phyloP scores from a whole-genome alignment of 2,888 invertebrate genomes.

The Autographa gamma region DNA sequence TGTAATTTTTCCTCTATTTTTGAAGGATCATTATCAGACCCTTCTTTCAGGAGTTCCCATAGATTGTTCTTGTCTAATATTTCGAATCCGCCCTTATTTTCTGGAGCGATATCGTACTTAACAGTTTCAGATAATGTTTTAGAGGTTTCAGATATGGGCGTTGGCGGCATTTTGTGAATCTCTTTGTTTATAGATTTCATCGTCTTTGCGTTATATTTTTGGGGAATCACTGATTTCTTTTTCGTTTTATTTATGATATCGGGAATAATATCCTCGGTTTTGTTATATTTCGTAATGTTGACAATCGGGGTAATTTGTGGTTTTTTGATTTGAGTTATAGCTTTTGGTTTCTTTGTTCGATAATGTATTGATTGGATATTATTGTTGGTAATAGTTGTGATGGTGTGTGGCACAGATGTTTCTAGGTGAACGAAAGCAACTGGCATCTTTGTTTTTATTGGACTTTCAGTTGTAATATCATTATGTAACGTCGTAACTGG shows the following conservation, averaged over 20 bases:
- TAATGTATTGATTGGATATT: conserved; percentile 82
- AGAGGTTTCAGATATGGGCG: conserved; percentile 86
- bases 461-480: conserved; percentile 20
- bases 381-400: conserved; percentile 80
- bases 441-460: conserved; percentile 30
- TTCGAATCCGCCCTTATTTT: conserved; percentile 87
- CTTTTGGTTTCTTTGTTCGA: conserved; percentile 82
- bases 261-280: conserved; percentile 58
- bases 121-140: conserved; percentile 72
- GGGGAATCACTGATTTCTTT: conserved; percentile 64
- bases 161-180: conserved; percentile 84
- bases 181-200: conserved; percentile 87
- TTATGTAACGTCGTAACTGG: conserved; percentile 14
- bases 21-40: conserved; percentile 71
- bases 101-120: conserved; percentile 81
- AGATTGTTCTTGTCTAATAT: conserved; percentile 89
- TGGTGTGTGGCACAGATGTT: conserved; percentile 69
- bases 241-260: conserved; percentile 73
- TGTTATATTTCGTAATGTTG: conserved; percentile 59
- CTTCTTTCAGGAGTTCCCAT: conserved; percentile 90
- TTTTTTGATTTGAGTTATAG: conserved; percentile 79
- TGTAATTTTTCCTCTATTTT: conserved; percentile 80
- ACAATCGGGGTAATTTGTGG: conserved; percentile 63
- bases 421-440: conserved; percentile 40
- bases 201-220: conserved; percentile 72